phyloP scores from a whole-genome alignment of 2,113 vertebrate genomes.

The Porphyrio hochstetteri region DNA sequence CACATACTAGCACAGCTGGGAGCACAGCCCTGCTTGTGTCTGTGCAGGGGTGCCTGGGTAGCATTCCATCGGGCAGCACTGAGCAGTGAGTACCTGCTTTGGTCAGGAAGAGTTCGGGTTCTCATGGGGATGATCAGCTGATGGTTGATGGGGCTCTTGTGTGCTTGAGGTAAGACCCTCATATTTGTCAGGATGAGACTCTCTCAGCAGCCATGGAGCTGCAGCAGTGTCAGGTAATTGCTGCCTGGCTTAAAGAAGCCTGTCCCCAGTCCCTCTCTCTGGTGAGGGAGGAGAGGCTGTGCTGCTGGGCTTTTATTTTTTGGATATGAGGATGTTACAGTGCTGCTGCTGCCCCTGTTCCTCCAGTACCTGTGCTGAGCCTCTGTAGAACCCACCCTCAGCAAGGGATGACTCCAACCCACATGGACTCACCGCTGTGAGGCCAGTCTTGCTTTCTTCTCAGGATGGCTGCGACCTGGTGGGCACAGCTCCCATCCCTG shows the following conservation, averaged over 20 bases:
- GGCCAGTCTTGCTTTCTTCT: neutral
- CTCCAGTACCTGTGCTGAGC: neutral
- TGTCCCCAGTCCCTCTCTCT: accelerated
- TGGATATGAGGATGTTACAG: neutral
- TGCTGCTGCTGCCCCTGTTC: neutral
- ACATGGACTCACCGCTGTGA: neutral
- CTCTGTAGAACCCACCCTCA: neutral
- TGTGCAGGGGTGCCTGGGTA: conserved; percentile 75
- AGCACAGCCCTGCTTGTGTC: conserved; percentile 60
- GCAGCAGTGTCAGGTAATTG: accelerated
- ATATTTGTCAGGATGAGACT: neutral
- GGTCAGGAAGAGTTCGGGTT: neutral
- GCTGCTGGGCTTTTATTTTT: neutral
- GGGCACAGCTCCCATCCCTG: neutral
- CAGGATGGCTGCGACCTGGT: neutral
- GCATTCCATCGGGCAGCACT: neutral
- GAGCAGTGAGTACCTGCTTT: neutral
- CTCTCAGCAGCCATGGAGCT: neutral
- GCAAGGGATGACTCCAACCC: neutral
- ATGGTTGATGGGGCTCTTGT: neutral
- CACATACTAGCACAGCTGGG: conserved; percentile 79
- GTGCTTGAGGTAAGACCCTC: neutral
- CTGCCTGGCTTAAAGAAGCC: accelerated
- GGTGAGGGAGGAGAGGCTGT: neutral
- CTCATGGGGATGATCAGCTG: neutral